Base-by-base conservation (phyloP, 1,140 invertebrate genomes). In the Cataglyphis hispanica region DNA sequence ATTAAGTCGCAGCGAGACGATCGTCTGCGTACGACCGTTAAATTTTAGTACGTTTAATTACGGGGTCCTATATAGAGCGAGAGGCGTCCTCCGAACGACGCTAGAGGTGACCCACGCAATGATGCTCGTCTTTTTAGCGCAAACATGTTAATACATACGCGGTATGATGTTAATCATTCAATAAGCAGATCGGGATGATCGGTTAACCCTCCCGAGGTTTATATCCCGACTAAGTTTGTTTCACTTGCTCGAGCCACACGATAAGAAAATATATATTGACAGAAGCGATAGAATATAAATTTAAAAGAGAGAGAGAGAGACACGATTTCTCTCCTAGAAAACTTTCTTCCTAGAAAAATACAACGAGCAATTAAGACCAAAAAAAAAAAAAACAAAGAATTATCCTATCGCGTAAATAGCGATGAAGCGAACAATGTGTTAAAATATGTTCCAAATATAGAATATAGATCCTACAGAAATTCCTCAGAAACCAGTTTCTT, bases 1-100 rank as follows among this genome's bases (percentile, higher is more conserved):
- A 91, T 93, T 92, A 92, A 93, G 88, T 91, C 87, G 88, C 89
- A 72, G 86, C 89, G 56, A 31, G 75, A 27, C 63, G 86, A 86
- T 89, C 89, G 86, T 89, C 87, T 87, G 86, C 90, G 78, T 78
- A 61, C 77, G 84, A 87, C 88, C 86, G 86, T 93, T 91, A 92
- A 93, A 92, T 90, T 93, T 93, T 93, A 93, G 91, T 93, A 87
- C 91, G 85, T 92, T 93, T 93, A 93, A 93, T 93, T 93, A 92
- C 81, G 88, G 90, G 90, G 86, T 86, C 69, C 86, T 75, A 72
- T 50, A 50, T 5, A 50, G 46, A 16, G 53, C 37, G 53, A 69
- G 37, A 69, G 67, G 1, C 37, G 58, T 16, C 46, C 19, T 69
- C 40, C 40, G 34, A 58, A 0, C 40, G 27, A 5, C 37, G 34